A percentile compares a stretch with the other conserved stretches of the same genome.
phyloP scores from a whole-genome alignment of 2,797 vertebrate genomes.

The Gallinago stenura region DNA sequence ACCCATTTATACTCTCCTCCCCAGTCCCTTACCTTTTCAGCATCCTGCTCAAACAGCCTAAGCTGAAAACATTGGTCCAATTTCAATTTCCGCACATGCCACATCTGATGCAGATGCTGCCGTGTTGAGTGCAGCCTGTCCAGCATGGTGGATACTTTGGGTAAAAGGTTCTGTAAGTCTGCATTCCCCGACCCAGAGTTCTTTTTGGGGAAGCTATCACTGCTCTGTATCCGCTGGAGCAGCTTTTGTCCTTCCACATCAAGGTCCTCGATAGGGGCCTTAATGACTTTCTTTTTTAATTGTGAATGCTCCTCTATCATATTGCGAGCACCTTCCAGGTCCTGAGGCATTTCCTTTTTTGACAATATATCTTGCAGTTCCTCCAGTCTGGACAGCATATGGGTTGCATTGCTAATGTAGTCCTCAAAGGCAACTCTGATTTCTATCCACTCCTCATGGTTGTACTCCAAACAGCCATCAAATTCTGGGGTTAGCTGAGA shows the following conservation, averaged over 20 bases:
- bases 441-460: constrained; percentile 99
- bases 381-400: constrained; percentile 94
- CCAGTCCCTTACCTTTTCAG: constrained; percentile 88
- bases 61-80: constrained; percentile 98
- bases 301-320: constrained; percentile 97
- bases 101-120: constrained; percentile 96
- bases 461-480: constrained; percentile 97
- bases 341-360: constrained; percentile 95
- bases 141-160: constrained; percentile 92
- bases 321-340: constrained; percentile 93
- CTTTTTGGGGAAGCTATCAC: constrained; percentile 92
- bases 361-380: constrained; percentile 96
- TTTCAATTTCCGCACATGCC: constrained; percentile 92
- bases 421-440: constrained; percentile 98
- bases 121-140: constrained; percentile 95
- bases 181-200: constrained; percentile 90
- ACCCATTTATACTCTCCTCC: fast-evolving
- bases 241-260: constrained; percentile 95
- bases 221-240: constrained; percentile 96
- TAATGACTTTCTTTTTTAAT: constrained; percentile 96
- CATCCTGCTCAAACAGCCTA: constrained; percentile 95
- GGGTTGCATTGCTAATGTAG: constrained; percentile 94
- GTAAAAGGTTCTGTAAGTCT: constrained; percentile 94
- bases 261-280: constrained; percentile 96
- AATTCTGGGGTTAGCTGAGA: constrained; percentile 97